Evolutionary conservation across 2,888 invertebrate genomes (phyloP).

Genomic region (Smittia aterrima): DNA sequence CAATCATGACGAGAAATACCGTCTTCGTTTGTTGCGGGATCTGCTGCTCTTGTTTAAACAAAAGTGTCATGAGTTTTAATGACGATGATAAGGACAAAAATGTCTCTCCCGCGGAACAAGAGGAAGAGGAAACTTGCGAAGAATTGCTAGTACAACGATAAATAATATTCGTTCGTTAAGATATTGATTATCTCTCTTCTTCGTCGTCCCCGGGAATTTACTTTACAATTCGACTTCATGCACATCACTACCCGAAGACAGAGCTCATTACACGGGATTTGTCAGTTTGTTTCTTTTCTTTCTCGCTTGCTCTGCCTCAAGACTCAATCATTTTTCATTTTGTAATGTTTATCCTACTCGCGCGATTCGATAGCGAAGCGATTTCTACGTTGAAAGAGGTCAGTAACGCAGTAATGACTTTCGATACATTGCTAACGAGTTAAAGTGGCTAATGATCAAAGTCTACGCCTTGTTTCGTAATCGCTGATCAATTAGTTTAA

Average conservation of each 20-base stretch:
- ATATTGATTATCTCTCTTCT: conserved; percentile 19
- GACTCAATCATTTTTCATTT: conserved; percentile 40
- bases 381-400: conserved; percentile 36
- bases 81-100: conserved; percentile 27
- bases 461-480: conserved; percentile 33
- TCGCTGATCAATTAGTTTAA: conserved; percentile 17
- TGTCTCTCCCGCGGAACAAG: neutral
- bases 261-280: conserved; percentile 26
- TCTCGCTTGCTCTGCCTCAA: conserved; percentile 13
- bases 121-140: neutral
- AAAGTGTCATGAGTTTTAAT: conserved; percentile 23
- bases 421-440: conserved; percentile 26
- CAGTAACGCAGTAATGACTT: conserved; percentile 35
- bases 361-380: neutral
- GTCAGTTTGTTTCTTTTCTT: neutral
- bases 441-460: conserved; percentile 10
- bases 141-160: neutral
- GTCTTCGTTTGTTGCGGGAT: neutral
- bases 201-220: conserved; percentile 14
- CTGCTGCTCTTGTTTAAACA: conserved; percentile 12
- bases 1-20: conserved; percentile 20
- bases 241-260: neutral
- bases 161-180: conserved; percentile 18
- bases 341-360: conserved; percentile 16
- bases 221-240: conserved; percentile 18